Evolutionary conservation across 2,797 vertebrate genomes (phyloP).

Genomic region (Cuculus canorus): DNA sequence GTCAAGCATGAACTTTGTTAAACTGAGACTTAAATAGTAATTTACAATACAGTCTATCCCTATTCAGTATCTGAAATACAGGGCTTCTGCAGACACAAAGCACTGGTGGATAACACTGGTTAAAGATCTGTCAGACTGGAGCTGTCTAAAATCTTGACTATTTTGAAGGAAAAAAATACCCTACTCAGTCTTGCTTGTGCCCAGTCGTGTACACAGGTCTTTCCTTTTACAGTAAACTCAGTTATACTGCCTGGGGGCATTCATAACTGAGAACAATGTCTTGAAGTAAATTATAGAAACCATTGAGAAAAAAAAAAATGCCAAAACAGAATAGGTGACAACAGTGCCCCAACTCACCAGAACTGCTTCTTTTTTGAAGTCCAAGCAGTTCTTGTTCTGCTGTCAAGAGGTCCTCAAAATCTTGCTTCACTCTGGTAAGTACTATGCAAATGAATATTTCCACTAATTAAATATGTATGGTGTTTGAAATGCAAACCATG

Average conservation of each 20-base stretch:
- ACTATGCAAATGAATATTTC: constrained; percentile 34
- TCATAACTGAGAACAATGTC: neutral
- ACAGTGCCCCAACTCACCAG: neutral
- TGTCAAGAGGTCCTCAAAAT: constrained; percentile 78
- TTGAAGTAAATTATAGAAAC: neutral
- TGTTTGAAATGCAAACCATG: neutral
- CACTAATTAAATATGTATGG: constrained; percentile 18
- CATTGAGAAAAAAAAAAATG: neutral
- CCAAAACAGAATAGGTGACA: neutral
- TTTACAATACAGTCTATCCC: neutral
- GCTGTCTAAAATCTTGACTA: neutral
- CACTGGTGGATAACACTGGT: neutral
- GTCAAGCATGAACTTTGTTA: neutral
- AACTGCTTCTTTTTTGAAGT: constrained; percentile 2
- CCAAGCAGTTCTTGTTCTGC: constrained; percentile 81
- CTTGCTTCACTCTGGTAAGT: constrained; percentile 84
- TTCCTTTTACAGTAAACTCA: neutral
- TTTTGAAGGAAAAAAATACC: neutral
- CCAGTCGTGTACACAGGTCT: neutral
- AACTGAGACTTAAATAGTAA: neutral
- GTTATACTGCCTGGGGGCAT: neutral
- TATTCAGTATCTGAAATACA: neutral
- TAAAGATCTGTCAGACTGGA: neutral
- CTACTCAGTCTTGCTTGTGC: neutral
- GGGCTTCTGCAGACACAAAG: neutral